phyloP scores from a whole-genome alignment of 2,113 vertebrate genomes.

The Vicugna pacos region DNA sequence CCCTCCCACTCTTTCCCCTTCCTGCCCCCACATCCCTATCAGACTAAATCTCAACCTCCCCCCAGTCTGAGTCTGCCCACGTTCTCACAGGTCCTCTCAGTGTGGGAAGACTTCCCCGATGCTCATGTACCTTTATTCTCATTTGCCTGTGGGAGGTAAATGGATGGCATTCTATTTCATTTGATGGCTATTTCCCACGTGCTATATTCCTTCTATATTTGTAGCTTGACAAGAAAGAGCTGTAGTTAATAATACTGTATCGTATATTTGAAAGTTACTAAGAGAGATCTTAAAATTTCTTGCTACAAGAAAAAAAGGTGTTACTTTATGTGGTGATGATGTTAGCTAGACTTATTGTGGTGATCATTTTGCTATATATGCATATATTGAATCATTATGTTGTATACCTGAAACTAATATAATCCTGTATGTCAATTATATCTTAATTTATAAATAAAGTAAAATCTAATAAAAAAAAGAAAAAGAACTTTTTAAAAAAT shows the following conservation, averaged over 20 bases:
- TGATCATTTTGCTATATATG: not conserved
- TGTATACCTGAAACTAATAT: not conserved
- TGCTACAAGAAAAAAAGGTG: not conserved
- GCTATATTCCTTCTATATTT: not conserved
- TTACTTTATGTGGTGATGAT: not conserved
- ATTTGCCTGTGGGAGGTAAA: not conserved
- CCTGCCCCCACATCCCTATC: fast-evolving
- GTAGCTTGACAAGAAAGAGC: not conserved
- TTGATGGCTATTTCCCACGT: not conserved
- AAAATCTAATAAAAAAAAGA: not conserved
- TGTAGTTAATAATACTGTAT: not conserved
- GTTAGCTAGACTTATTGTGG: not conserved
- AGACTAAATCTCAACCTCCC: not conserved
- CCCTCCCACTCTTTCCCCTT: fast-evolving
- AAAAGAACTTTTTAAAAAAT: not conserved
- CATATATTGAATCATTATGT: not conserved
- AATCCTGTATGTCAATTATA: not conserved
- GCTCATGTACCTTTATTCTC: not conserved
- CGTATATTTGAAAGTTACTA: not conserved
- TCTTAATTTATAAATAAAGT: not conserved
- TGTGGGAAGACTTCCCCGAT: not conserved
- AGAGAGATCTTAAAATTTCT: not conserved
- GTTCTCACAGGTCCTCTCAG: not conserved
- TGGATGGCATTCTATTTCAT: not conserved
- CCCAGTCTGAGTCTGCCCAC: not conserved